Base-by-base conservation (phyloP, 2,113 vertebrate genomes). In the Formicarius rufipectus region DNA sequence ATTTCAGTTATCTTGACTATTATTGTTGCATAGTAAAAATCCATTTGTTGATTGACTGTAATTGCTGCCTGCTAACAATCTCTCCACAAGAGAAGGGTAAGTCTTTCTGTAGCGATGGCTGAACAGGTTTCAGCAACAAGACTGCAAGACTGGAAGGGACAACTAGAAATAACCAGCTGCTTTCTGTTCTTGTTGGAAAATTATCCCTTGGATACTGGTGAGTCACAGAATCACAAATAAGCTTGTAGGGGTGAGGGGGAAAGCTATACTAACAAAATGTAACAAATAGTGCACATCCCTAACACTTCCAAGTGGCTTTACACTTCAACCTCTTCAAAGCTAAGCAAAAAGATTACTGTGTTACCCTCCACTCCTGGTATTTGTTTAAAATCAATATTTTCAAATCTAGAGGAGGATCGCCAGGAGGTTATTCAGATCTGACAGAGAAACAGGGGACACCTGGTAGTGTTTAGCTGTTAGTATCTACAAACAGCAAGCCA, bases 181-280 rank as follows among this genome's bases (percentile, higher is more conserved):
- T 47, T 55, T 53, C 30, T 71, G 25, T 45, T 59, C 33, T 63
- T 23, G 24, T 3, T 77, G 66, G 52, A 60, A 92, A 67, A 81
- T 6, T 3, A 78, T 5, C 11, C 31, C 37, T 62, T 40, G 49
- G 44, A 35, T 42, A 44, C 12, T 23, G 47, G 6, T 52, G 63
- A 75, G 16, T 39, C 73, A 74, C 3, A 1, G 23, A 33, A 23
- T 69, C 62, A 66, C 68, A 75, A 64, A 53, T 6, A 37, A 72
- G 2, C 14, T 11, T 6, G 6, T 18, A 3, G 14, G 19, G 28
- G 19, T 0, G 1, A 19, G 15, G 27, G 2, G 17, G 6, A 49
- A 45, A 89, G 35, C 47, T 55, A 0, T 55, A 35, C 27, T 49
- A 25, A 50, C 27, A 30, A 62, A 74, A 25, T 9, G 3, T 11